phyloP scores from a whole-genome alignment of 2,888 invertebrate species.

The Amorpha juglandis region DNA sequence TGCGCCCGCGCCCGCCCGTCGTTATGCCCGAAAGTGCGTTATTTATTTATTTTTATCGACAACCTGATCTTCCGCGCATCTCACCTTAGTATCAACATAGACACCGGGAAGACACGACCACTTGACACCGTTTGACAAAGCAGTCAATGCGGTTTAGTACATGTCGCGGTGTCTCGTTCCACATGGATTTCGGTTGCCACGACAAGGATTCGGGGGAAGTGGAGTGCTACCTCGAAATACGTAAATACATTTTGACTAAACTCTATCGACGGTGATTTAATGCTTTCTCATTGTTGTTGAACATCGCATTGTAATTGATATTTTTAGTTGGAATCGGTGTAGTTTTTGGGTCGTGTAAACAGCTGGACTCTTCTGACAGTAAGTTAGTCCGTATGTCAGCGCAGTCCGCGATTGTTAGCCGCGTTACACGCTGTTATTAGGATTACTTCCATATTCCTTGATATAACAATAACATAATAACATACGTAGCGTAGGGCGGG shows the following conservation, averaged over 20 bases:
- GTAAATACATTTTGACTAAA: constrained; percentile 83
- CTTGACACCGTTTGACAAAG: constrained; percentile 57
- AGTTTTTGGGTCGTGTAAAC: constrained; percentile 83
- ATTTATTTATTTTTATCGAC: constrained; percentile 75
- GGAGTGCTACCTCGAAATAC: constrained; percentile 88
- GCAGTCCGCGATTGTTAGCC: constrained; percentile 70
- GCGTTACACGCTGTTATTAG: constrained; percentile 65
- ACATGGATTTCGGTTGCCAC: constrained; percentile 86
- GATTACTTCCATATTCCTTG: constrained; percentile 51
- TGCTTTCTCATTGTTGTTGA: constrained; percentile 73
- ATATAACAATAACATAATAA: constrained; percentile 45
- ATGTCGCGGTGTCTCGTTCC: constrained; percentile 53
- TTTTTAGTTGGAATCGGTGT: constrained; percentile 80
- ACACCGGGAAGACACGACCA: constrained; percentile 73
- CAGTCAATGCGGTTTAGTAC: constrained; percentile 65
- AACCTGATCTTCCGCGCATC: constrained; percentile 63
- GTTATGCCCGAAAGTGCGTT: constrained; percentile 79
- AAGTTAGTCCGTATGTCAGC: constrained; percentile 73
- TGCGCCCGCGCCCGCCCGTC: constrained; percentile 67
- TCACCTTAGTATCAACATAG: constrained; percentile 74
- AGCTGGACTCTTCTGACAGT: constrained; percentile 73
- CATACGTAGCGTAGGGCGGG: constrained; percentile 40
- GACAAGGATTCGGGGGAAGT: constrained; percentile 87
- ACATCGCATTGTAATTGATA: constrained; percentile 81
- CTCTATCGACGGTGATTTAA: constrained; percentile 66